These are phyloP conservation scores for Leuciscus waleckii DNA, from an alignment of 2,797 vertebrate species.

Conservation along the genomic window DNA sequence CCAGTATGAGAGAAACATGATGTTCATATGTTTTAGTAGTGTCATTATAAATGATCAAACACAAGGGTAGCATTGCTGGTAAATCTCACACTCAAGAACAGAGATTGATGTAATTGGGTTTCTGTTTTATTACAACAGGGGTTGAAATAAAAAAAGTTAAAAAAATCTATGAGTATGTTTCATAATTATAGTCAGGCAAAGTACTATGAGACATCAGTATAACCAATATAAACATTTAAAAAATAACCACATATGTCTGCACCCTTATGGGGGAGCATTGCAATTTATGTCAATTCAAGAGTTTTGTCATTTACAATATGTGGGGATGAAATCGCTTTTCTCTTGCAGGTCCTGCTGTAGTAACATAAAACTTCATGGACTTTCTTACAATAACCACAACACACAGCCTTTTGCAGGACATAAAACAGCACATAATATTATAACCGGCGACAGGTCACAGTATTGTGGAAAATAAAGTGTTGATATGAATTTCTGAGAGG, in stretches of 20 bases:
- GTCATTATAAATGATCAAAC: neutral
- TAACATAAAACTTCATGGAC: neutral
- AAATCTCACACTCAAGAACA: conserved; percentile 12
- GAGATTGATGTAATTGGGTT: neutral
- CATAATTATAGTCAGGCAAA: neutral
- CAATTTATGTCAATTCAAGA: neutral
- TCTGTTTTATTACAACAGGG: neutral
- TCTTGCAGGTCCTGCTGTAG: neutral
- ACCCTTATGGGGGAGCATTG: too few species aligned
- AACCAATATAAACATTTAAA: neutral
- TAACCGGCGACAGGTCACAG: neutral
- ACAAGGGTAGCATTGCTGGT: neutral
- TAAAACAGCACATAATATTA: neutral
- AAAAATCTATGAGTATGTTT: neutral
- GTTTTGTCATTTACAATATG: neutral
- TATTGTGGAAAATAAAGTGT: neutral
- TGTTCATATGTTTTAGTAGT: neutral
- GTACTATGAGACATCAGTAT: neutral
- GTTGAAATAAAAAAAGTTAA: neutral
- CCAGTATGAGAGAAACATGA: neutral
- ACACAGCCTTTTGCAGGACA: neutral
- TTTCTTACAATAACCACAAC: neutral
- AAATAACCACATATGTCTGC: neutral
- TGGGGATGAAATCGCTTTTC: neutral
- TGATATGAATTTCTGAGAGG: neutral